Evolutionary conservation across 2,113 vertebrate species (phyloP).

Genomic region (Furnarius figulus): DNA sequence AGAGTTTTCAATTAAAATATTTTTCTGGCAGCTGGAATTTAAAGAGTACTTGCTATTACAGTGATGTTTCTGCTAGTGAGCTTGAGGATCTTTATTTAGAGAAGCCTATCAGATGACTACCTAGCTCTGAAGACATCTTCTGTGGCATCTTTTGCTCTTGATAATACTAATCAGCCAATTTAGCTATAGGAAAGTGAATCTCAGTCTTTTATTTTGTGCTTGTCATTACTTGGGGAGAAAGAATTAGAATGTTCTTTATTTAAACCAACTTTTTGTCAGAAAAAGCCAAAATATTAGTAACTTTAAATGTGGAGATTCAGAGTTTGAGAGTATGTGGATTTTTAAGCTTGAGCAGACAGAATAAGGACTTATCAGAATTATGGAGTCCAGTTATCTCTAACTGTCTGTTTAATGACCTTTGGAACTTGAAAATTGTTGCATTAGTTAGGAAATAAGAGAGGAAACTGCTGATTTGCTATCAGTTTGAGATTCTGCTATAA

Average conservation of each 20-base stretch:
- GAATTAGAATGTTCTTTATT: neutral
- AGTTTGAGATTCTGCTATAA: neutral
- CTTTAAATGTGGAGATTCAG: neutral
- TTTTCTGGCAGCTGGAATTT: conserved; percentile 12
- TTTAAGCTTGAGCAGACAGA: neutral
- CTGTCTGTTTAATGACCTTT: neutral
- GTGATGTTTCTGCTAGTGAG: neutral
- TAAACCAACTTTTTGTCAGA: neutral
- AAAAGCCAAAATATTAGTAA: neutral
- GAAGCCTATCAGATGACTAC: neutral
- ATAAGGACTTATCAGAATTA: neutral
- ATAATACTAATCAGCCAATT: neutral
- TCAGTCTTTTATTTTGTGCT: neutral
- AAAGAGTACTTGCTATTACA: neutral
- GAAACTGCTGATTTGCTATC: neutral
- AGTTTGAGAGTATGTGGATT: neutral
- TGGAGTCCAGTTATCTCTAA: neutral
- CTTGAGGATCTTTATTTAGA: neutral
- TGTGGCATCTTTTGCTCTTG: neutral
- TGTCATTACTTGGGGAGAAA: neutral
- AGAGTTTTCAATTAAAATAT: neutral
- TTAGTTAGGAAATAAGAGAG: neutral
- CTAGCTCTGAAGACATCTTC: neutral
- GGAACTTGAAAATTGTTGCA: neutral
- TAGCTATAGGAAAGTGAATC: neutral